Evolutionary conservation across 2,797 vertebrate species (phyloP).

Genomic region (Staurois parvus): DNA sequence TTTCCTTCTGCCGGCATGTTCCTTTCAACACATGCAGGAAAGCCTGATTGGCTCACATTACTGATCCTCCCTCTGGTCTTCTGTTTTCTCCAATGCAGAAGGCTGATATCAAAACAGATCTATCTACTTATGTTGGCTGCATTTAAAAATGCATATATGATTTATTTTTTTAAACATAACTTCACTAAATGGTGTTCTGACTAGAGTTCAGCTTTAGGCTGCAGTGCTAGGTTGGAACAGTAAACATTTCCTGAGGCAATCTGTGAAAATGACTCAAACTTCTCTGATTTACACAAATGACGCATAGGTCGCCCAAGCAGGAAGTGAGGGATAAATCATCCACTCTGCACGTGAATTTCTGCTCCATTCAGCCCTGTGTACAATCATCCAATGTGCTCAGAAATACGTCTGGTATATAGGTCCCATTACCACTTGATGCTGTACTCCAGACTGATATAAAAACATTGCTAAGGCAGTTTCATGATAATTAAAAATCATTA

Average conservation of each 20-base stretch:
- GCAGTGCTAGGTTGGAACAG: neutral
- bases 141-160: no score
- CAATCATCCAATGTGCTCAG: constrained; percentile 23
- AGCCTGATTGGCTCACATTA: no score
- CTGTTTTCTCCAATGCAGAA: no score
- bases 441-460: neutral
- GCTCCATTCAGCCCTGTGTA: neutral
- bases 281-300: constrained; percentile 22
- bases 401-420: constrained; percentile 8
- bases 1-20: no score
- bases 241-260: neutral
- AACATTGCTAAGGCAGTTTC: no score
- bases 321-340: constrained; percentile 20
- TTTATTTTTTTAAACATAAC: no score
- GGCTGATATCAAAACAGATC: no score
- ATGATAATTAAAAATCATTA: no score
- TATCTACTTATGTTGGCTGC: no score
- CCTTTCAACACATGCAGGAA: no score
- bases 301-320: constrained; percentile 6
- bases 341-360: constrained; percentile 1
- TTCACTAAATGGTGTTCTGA: no score
- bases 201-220: neutral
- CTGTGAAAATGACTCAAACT: constrained; percentile 10
- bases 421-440: constrained; percentile 7
- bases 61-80: no score